Evolutionary conservation across 2,113 vertebrate genomes (phyloP).

Genomic region (Platichthys stellatus): DNA sequence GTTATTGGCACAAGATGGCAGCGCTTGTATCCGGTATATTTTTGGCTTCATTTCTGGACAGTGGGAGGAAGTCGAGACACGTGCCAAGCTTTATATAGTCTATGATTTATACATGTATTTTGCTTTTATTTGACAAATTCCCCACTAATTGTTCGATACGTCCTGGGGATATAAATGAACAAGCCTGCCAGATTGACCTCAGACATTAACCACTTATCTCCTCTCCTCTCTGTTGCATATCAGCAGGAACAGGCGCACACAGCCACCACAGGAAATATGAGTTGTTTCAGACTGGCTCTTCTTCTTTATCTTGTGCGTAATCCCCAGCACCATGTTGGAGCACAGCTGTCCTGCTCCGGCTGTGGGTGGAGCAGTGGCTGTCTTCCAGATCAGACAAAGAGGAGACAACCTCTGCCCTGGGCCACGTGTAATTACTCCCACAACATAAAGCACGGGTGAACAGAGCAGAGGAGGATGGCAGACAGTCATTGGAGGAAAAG

Average conservation of each 20-base stretch:
- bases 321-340: slow-evolving; percentile 11
- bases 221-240: too few species aligned
- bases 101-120: too few species aligned
- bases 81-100: too few species aligned
- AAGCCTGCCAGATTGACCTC: background rate
- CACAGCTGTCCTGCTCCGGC: slow-evolving; percentile 31
- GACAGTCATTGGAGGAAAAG: background rate
- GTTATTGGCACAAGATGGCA: too few species aligned
- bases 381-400: slow-evolving; percentile 65
- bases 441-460: slow-evolving; percentile 36
- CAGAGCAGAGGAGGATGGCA: slow-evolving; percentile 39
- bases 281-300: slow-evolving; percentile 9
- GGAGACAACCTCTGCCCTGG: slow-evolving; percentile 47
- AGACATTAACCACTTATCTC: background rate
- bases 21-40: too few species aligned
- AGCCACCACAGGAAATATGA: background rate
- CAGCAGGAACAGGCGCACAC: background rate
- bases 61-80: too few species aligned
- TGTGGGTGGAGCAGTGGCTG: slow-evolving; percentile 52
- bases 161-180: background rate
- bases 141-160: background rate
- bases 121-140: too few species aligned
- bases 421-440: slow-evolving; percentile 66
- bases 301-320: slow-evolving; percentile 16
- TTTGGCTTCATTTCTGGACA: too few species aligned